Conservation (phyloP, 2,888 invertebrate genomes). For the Agrilus cyanescens region DNA sequence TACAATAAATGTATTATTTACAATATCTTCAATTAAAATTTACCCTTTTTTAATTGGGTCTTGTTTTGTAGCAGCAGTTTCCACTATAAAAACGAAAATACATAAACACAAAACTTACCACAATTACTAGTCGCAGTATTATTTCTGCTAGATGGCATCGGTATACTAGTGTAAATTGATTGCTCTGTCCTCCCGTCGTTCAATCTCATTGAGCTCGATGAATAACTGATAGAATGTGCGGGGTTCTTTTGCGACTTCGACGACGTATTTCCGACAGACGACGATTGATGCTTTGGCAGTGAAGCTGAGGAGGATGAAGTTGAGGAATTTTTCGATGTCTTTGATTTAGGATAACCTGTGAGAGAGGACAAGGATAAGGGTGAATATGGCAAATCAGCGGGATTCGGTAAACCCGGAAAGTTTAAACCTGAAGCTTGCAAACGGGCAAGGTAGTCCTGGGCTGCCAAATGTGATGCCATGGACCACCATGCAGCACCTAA, state of each 20-base stretch:
- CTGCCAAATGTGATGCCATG: conserved; percentile 79
- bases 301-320: conserved; percentile 19
- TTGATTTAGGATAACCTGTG: conserved; percentile 26
- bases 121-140: conserved; percentile 13
- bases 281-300: conserved; percentile 19
- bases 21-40: too few species aligned
- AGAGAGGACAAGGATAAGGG: conserved; percentile 42
- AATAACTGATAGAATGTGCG: conserved; percentile 5
- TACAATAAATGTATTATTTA: too few species aligned
- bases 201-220: conserved; percentile 8
- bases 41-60: too few species aligned
- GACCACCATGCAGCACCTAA: conserved; percentile 83
- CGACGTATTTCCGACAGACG: conserved; percentile 7
- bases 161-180: conserved; percentile 17
- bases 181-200: conserved; percentile 20
- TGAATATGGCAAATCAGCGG: conserved; percentile 49
- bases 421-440: conserved; percentile 68
- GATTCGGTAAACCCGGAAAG: conserved; percentile 50
- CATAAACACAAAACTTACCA: too few species aligned
- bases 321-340: conserved; percentile 21
- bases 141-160: conserved; percentile 22
- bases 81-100: too few species aligned
- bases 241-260: conserved; percentile 6
- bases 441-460: conserved; percentile 76
- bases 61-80: too few species aligned